phyloP scores from a whole-genome alignment of 2,888 invertebrate genomes.

The Amphipoea oculea region DNA sequence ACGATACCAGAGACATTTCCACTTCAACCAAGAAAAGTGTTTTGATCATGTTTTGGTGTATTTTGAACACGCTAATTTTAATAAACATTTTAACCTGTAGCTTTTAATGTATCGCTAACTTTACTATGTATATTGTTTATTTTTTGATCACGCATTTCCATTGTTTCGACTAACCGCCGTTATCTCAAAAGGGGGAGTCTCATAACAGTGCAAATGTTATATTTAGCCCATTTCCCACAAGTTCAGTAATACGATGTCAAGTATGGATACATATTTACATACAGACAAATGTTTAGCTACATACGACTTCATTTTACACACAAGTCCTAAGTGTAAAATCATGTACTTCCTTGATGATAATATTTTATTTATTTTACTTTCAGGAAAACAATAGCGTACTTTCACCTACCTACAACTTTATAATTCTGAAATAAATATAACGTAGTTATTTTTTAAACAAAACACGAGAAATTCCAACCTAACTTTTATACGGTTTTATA shows the following conservation, averaged over 20 bases:
- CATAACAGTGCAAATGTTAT: not conserved
- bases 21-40: constrained; percentile 41
- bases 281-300: not conserved
- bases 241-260: not conserved
- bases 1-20: constrained; percentile 34
- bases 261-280: not conserved
- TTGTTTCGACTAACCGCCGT: not conserved
- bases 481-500: constrained; percentile 7
- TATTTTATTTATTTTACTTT: not conserved
- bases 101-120: not conserved
- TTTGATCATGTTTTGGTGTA: constrained; percentile 36
- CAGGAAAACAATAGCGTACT: not conserved
- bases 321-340: constrained; percentile 14
- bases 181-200: not conserved
- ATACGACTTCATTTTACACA: constrained; percentile 3
- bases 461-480: not conserved
- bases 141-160: not conserved
- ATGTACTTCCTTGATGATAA: not conserved
- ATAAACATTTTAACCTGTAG: constrained; percentile 27
- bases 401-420: not conserved
- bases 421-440: not conserved
- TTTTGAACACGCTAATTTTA: constrained; percentile 40
- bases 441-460: not conserved
- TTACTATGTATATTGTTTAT: not conserved
- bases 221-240: not conserved